A percentile compares a stretch with the other conserved stretches of the same genome.
Evolutionary conservation across 2,113 vertebrate species (phyloP).

Genomic region (Mixornis gularis): DNA sequence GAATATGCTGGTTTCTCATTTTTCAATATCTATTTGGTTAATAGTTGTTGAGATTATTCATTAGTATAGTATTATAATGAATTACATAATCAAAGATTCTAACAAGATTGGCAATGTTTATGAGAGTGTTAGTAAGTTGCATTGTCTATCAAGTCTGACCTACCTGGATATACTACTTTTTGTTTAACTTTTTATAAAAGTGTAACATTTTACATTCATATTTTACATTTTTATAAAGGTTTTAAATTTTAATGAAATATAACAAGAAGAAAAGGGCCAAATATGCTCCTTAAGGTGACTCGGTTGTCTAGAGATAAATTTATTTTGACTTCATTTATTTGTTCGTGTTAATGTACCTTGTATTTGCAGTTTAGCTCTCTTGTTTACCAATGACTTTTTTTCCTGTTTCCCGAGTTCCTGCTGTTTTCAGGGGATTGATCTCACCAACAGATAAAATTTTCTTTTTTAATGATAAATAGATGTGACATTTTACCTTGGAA

Average conservation of each 20-base stretch:
- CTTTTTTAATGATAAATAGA: neutral
- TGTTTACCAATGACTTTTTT: neutral
- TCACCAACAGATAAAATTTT: neutral
- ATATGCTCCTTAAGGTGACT: neutral
- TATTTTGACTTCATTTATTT: neutral
- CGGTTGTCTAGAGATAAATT: neutral
- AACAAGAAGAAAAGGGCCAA: neutral
- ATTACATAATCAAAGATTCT: neutral
- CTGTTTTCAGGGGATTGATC: neutral
- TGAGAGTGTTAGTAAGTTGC: neutral
- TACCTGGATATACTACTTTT: neutral
- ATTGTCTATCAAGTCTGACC: neutral
- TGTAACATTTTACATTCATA: neutral
- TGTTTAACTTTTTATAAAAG: neutral
- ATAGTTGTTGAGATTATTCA: neutral
- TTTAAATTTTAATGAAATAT: neutral
- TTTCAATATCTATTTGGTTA: neutral
- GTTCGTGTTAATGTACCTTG: neutral
- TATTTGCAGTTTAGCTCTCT: neutral
- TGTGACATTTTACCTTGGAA: slow-evolving; percentile 3
- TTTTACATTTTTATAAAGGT: neutral
- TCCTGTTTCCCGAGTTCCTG: neutral
- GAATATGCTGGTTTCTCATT: neutral
- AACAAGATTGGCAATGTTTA: neutral
- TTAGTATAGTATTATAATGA: neutral